Percentiles rank a stretch among this genome's conserved stretches.
Conservation (phyloP, 2,113 vertebrate genomes). For the Microcebus lehilahytsara region DNA sequence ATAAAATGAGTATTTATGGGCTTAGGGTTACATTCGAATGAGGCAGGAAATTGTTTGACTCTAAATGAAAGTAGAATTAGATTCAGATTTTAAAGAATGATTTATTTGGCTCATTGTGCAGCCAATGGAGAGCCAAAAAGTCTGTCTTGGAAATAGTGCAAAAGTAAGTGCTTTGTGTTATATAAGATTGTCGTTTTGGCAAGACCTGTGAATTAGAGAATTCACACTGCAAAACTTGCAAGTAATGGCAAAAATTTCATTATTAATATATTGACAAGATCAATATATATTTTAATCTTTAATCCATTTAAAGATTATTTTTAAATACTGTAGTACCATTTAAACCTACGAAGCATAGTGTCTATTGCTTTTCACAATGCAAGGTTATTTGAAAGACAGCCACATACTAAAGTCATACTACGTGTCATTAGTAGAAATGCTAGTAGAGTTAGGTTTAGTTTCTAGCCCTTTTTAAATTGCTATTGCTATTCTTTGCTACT, state of each 20-base stretch:
- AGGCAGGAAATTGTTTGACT: not conserved
- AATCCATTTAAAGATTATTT: not conserved
- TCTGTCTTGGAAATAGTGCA: not conserved
- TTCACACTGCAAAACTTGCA: not conserved
- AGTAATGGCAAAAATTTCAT: not conserved
- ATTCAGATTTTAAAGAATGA: not conserved
- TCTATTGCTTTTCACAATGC: not conserved
- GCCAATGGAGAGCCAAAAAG: not conserved
- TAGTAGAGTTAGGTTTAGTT: not conserved
- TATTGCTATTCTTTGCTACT: not conserved
- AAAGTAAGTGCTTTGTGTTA: not conserved
- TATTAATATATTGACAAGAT: not conserved
- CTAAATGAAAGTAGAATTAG: not conserved
- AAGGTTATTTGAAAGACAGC: not conserved
- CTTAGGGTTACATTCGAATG: not conserved
- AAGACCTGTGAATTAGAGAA: not conserved
- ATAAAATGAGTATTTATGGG: not conserved
- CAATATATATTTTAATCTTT: not conserved
- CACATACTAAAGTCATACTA: not conserved
- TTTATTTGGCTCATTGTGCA: not conserved
- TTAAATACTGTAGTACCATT: not conserved
- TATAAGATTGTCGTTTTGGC: not conserved
- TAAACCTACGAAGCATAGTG: not conserved
- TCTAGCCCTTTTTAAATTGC: not conserved
- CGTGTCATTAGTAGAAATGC: not conserved